Evolutionary conservation across 2,797 vertebrate species (phyloP), one percentile per base, ranked within the genome.

Genomic region (Diplodus puntazzo): DNA sequence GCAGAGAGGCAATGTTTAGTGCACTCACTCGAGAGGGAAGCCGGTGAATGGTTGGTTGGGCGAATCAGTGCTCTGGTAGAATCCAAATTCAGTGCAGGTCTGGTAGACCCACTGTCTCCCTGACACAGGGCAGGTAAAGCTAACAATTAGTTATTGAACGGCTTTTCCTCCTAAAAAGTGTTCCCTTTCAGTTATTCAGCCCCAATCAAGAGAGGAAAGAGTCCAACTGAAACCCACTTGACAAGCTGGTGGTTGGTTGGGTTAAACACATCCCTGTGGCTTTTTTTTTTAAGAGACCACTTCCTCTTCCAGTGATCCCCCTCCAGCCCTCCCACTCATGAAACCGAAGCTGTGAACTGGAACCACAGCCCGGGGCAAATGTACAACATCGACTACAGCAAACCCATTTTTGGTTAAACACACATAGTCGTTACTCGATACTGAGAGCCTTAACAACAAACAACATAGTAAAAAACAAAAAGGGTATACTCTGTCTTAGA

Each of bases 71-170:
- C 92, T 95, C 87, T 94, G 86, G 91, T 93, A 95, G 88, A 96
- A 97, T 68, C 94, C 95, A 93, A 96, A 96, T 89, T 96, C 94
- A 71, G 90, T 92, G 83, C 94, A 96, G 77, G 94, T 94, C 85
- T 94, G 92, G 88, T 94, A 94, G 77, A 92, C 75, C 92, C 92
- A 94, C 88, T 93, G 92, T 88, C 89, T 84, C 81, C 89, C 93
- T 94, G 83, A 75, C 78, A 86, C 39, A 39, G 39, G 39, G 39
- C 39, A 39, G 39, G 39, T 39, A 39, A 39, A 11, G 39, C 2
- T 39, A 39, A 11, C 1, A 39, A 39, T 39, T 39, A 80, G 73
- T n/a, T 61, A 69, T 53, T 43, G 73, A 79, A 77, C 25, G 16
- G 1, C 20, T 30, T 18, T 39, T 16, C 18, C 46, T 48, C 12